Percentiles rank a stretch among this genome's conserved stretches.
phyloP scores from a whole-genome alignment of 2,888 invertebrate species.

The Lithophane leautieri region DNA sequence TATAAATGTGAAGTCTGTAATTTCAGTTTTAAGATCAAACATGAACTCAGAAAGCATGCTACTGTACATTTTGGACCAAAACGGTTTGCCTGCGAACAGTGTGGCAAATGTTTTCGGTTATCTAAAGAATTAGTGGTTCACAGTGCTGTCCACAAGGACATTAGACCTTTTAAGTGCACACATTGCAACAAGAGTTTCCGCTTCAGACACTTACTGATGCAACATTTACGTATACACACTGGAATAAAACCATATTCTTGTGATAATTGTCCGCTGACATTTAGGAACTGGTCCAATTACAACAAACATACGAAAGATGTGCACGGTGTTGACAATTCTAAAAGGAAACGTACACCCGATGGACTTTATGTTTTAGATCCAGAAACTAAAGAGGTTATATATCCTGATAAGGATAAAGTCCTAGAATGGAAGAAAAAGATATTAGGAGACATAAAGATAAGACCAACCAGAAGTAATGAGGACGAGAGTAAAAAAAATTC shows the following conservation, averaged over 20 bases:
- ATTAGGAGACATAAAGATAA: not conserved
- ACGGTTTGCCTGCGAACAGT: slow-evolving; percentile 84
- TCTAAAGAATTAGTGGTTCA: slow-evolving; percentile 93
- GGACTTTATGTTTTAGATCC: slow-evolving; percentile 86
- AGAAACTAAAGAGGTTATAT: slow-evolving; percentile 82
- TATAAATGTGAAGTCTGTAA: slow-evolving; percentile 82
- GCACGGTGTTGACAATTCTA: slow-evolving; percentile 89
- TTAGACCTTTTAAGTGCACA: slow-evolving; percentile 94
- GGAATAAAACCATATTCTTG: slow-evolving; percentile 94
- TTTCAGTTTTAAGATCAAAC: slow-evolving; percentile 20
- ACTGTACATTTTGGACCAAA: slow-evolving; percentile 85
- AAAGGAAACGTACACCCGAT: slow-evolving; percentile 89
- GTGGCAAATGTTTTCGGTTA: slow-evolving; percentile 89
- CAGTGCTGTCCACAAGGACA: slow-evolving; percentile 94
- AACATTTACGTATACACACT: slow-evolving; percentile 93
- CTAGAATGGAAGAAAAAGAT: slow-evolving; percentile 41
- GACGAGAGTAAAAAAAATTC: not conserved
- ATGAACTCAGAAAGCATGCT: slow-evolving; percentile 76
- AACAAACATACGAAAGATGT: slow-evolving; percentile 95
- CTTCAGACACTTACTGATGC: slow-evolving; percentile 93
- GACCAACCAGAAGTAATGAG: not conserved
- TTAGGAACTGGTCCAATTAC: slow-evolving; percentile 95
- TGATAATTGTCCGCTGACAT: slow-evolving; percentile 87
- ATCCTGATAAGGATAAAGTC: slow-evolving; percentile 30
- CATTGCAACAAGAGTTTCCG: slow-evolving; percentile 94